A percentile compares a stretch with the other conserved stretches of the same genome.
phyloP scores from a whole-genome alignment of 2,888 invertebrate species.

The Stegophylla sp. region DNA sequence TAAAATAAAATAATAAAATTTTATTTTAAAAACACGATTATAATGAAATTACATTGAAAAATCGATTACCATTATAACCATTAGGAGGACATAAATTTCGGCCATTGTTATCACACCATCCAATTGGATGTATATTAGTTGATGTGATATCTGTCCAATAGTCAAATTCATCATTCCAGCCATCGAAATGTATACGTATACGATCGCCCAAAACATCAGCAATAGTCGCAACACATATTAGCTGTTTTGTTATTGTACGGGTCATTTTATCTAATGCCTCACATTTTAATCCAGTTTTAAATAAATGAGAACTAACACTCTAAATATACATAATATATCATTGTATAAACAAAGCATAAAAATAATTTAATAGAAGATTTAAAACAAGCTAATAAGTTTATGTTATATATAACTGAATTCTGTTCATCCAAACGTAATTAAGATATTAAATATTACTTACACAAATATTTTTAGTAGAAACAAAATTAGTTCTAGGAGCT shows the following conservation, averaged over 20 bases:
- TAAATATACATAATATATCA: neutral
- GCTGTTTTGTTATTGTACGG: neutral
- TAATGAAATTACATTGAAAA: neutral
- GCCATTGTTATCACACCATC: conserved; percentile 86
- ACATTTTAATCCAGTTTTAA: conserved; percentile 64
- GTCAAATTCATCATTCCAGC: conserved; percentile 93
- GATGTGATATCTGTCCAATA: conserved; percentile 92
- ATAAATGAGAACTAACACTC: neutral
- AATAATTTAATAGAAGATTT: neutral
- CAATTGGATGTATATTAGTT: conserved; percentile 91
- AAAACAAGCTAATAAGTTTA: neutral
- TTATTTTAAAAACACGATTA: neutral
- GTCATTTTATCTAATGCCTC: conserved; percentile 35
- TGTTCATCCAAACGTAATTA: neutral
- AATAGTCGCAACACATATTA: conserved; percentile 65
- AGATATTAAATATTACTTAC: neutral
- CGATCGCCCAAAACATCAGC: conserved; percentile 85
- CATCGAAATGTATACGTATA: conserved; percentile 91
- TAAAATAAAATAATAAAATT: conserved; percentile 57
- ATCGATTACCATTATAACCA: conserved; percentile 68
- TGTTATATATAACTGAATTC: neutral
- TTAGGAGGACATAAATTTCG: conserved; percentile 82
- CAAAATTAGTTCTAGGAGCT: conserved; percentile 5
- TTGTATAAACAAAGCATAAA: neutral
- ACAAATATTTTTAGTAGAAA: neutral